These are phyloP conservation scores for Drosophila robusta DNA, from an alignment of 2,888 invertebrate genomes.

Conservation along the genomic window DNA sequence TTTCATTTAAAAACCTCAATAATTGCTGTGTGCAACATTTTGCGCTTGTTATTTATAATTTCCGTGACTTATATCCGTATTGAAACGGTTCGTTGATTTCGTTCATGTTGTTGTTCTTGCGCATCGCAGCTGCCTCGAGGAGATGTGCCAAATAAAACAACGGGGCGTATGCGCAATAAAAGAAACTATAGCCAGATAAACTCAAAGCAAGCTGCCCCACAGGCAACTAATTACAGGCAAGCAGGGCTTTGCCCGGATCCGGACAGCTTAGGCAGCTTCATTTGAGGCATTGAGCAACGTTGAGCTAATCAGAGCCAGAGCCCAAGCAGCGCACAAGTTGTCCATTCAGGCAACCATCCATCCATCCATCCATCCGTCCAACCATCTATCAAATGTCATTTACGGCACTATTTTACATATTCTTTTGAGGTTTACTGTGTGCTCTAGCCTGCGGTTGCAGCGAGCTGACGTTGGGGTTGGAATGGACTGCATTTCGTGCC, in stretches of 20 bases:
- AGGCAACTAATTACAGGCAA: slow-evolving; percentile 48
- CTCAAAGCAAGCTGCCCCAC: slow-evolving; percentile 28
- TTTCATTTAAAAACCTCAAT: not conserved
- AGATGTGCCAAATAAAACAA: slow-evolving; percentile 48
- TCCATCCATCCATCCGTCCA: slow-evolving; percentile 12
- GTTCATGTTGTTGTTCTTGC: slow-evolving; percentile 1
- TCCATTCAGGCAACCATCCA: slow-evolving; percentile 11
- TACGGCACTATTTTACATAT: slow-evolving; percentile 51
- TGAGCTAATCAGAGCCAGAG: slow-evolving; percentile 39
- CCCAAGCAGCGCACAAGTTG: slow-evolving; percentile 2
- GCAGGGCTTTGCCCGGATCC: slow-evolving; percentile 17
- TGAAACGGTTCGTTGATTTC: slow-evolving; percentile 27
- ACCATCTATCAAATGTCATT: slow-evolving; percentile 68
- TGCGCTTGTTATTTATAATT: slow-evolving; percentile 1
- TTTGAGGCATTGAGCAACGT: slow-evolving; percentile 50
- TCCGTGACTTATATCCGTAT: slow-evolving; percentile 20
- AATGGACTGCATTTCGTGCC: slow-evolving; percentile 18
- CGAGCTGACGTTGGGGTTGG: slow-evolving; percentile 20
- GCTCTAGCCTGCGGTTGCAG: slow-evolving; percentile 51
- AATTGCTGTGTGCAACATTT: not conserved
- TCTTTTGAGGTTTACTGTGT: slow-evolving; percentile 32
- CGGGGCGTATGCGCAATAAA: slow-evolving; percentile 66
- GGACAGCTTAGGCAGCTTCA: slow-evolving; percentile 42
- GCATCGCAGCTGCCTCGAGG: slow-evolving; percentile 22
- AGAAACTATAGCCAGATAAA: slow-evolving; percentile 34